Evolutionary conservation across 2,888 invertebrate genomes (phyloP).

Genomic region (Lottia gigantea): DNA sequence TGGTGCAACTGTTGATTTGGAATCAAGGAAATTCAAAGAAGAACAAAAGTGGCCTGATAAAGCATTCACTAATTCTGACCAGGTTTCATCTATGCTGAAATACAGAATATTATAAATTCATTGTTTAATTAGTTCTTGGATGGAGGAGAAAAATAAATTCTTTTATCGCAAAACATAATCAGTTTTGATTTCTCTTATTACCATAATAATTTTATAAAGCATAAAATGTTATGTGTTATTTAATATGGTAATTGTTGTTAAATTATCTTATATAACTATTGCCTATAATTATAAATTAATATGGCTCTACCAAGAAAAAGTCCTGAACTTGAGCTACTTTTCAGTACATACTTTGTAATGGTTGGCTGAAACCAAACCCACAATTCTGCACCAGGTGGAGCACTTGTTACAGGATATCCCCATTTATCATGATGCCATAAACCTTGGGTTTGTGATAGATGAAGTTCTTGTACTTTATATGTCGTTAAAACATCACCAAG

Average conservation of each 20-base stretch:
- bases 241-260: no score
- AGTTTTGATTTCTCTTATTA: no score
- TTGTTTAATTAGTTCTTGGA: no score
- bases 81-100: constrained; percentile 79
- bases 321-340: no score
- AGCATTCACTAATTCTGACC: constrained; percentile 89
- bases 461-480: constrained; percentile 88
- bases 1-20: constrained; percentile 83
- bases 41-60: constrained; percentile 96
- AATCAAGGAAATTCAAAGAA: constrained; percentile 90
- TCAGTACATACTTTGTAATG: constrained; percentile 68
- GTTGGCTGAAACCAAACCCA: constrained; percentile 88
- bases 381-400: constrained; percentile 93
- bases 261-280: neutral
- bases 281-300: neutral
- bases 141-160: no score
- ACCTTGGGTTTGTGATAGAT: constrained; percentile 91
- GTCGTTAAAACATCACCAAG: constrained; percentile 87
- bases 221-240: no score
- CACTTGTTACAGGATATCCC: constrained; percentile 92
- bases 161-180: no score
- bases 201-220: no score
- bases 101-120: neutral
- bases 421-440: constrained; percentile 92
- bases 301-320: no score